Conservation (phyloP, 2,888 invertebrate species). For the Brenthis daphne region DNA sequence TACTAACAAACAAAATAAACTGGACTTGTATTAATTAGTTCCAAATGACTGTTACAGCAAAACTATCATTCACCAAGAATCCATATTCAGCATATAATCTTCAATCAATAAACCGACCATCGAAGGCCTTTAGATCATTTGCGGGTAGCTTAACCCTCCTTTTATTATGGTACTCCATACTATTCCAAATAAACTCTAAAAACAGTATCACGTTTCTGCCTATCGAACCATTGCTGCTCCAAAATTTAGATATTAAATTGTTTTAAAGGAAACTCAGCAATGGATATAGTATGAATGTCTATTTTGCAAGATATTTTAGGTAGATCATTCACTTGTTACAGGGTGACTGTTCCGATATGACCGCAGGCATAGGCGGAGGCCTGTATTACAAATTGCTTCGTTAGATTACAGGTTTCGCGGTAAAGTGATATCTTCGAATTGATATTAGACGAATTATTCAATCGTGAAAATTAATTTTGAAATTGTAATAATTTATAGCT, state of each 20-base stretch:
- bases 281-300: not conserved
- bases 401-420: slow-evolving; percentile 38
- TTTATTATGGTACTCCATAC: slow-evolving; percentile 24
- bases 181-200: slow-evolving; percentile 7
- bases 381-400: slow-evolving; percentile 53
- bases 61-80: slow-evolving; percentile 35
- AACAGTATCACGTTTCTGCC: not conserved
- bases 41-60: slow-evolving; percentile 20
- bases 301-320: not conserved
- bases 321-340: slow-evolving; percentile 20
- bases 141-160: slow-evolving; percentile 47
- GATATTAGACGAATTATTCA: slow-evolving; percentile 33
- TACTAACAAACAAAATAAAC: not conserved
- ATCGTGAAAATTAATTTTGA: slow-evolving; percentile 26
- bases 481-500: slow-evolving; percentile 24
- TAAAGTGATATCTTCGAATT: slow-evolving; percentile 33
- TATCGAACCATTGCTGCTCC: slow-evolving; percentile 24
- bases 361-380: slow-evolving; percentile 50
- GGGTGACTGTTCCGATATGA: slow-evolving; percentile 48
- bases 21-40: slow-evolving; percentile 4
- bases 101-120: slow-evolving; percentile 42
- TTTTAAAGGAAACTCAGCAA: slow-evolving; percentile 17
- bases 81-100: slow-evolving; percentile 41
- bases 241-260: not conserved
- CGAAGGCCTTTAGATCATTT: slow-evolving; percentile 53